phyloP scores from a whole-genome alignment of 2,113 vertebrate genomes.

The Setophaga petechia region DNA sequence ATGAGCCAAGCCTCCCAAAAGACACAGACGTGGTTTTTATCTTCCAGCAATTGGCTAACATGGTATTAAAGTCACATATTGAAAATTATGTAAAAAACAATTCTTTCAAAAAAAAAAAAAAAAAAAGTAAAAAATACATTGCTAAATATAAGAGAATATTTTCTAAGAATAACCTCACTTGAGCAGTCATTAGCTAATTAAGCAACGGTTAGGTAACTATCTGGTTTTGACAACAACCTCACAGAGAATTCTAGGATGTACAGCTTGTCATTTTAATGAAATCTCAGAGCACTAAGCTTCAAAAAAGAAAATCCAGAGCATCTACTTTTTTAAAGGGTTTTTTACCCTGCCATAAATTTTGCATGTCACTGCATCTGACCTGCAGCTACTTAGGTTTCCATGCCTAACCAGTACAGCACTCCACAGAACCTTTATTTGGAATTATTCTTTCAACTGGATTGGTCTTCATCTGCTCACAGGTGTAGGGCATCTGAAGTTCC shows the following conservation, averaged over 20 bases:
- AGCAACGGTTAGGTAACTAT: not conserved
- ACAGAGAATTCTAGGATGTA: not conserved
- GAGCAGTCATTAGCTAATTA: not conserved
- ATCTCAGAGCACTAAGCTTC: not conserved
- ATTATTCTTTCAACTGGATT: not conserved
- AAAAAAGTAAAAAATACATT: not conserved
- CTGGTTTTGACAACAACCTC: not conserved
- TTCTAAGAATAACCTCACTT: not conserved
- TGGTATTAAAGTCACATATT: not conserved
- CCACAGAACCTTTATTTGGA: not conserved
- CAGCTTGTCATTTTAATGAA: not conserved
- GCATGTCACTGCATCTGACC: not conserved
- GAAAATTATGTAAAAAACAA: not conserved
- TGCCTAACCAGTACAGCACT: not conserved
- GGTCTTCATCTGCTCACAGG: not conserved
- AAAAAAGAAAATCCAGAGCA: not conserved
- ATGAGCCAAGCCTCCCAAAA: not conserved
- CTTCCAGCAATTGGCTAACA: not conserved
- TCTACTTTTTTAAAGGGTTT: not conserved
- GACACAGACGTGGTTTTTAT: rapidly evolving
- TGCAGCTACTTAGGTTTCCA: not conserved
- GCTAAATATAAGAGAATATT: not conserved
- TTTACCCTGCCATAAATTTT: not conserved
- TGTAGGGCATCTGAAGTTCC: not conserved
- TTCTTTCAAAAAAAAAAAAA: not conserved